phyloP scores from a whole-genome alignment of 1,140 invertebrate genomes.

The Drosophila baimaii region DNA sequence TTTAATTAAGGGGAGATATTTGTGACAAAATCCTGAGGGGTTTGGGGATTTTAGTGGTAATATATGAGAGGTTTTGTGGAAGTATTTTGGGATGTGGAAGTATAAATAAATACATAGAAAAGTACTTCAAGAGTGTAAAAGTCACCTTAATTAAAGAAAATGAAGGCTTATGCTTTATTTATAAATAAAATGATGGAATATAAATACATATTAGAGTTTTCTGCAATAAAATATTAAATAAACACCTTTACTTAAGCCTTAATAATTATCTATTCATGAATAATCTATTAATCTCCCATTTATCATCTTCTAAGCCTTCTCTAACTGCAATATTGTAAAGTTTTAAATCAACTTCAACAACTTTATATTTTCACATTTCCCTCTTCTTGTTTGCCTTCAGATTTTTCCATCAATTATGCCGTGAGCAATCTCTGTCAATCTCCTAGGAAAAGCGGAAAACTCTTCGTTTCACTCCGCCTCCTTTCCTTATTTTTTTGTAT shows the following conservation, averaged over 20 bases:
- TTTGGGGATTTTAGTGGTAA: no score
- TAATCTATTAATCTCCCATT: no score
- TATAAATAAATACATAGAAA: no score
- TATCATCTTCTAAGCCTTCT: no score
- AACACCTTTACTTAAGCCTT: no score
- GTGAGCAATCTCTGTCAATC: conserved; percentile 33
- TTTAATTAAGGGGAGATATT: not conserved
- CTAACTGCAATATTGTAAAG: no score
- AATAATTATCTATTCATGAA: not conserved
- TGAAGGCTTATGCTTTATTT: not conserved
- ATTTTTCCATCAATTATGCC: conserved; percentile 49
- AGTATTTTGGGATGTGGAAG: no score
- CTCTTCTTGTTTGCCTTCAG: conserved; percentile 39
- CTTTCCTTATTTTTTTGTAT: not conserved
- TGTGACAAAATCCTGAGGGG: not conserved
- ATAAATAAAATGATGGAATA: not conserved
- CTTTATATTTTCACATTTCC: not conserved
- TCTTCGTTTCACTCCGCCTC: not conserved
- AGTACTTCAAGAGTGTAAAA: no score
- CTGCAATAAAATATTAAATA: no score
- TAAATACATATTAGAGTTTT: not conserved
- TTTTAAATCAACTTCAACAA: conserved; percentile 13
- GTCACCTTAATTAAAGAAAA: not conserved
- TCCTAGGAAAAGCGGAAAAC: conserved; percentile 18
- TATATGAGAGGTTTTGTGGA: no score